Evolutionary conservation across 2,797 vertebrate species (phyloP).

Genomic region (Zalophus californianus): DNA sequence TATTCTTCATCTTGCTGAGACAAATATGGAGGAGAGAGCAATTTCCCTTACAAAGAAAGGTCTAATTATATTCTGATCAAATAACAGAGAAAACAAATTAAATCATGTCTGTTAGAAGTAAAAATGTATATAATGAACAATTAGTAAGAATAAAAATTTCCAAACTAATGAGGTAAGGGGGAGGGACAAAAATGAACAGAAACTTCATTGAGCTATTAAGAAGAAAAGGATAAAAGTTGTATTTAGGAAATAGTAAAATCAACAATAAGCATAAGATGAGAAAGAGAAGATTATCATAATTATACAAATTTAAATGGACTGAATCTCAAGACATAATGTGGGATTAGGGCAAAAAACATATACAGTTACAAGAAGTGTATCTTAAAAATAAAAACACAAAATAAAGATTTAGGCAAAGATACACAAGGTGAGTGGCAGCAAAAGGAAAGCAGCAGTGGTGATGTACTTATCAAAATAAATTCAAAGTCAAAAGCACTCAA

Average conservation of each 20-base stretch:
- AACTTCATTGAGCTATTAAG: neutral
- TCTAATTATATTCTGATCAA: slow-evolving; percentile 7
- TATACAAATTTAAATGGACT: neutral
- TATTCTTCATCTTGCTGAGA: neutral
- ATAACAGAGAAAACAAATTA: slow-evolving; percentile 4
- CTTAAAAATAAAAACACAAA: neutral
- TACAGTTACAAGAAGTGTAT: neutral
- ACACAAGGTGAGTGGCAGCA: neutral
- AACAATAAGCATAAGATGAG: neutral
- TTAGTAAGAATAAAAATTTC: neutral
- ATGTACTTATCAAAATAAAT: neutral
- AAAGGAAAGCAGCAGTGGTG: neutral
- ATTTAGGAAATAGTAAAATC: neutral
- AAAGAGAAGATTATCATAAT: neutral
- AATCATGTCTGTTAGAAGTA: neutral
- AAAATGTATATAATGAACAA: neutral
- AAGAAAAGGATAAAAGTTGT: neutral
- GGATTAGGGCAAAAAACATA: neutral
- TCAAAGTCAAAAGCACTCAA: neutral
- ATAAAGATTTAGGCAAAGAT: neutral
- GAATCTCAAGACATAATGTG: neutral
- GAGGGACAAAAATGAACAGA: neutral
- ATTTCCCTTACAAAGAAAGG: neutral
- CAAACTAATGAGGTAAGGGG: neutral
- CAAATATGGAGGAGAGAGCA: neutral